These are phyloP conservation scores for Ennomos erosarius DNA, from an alignment of 2,888 invertebrate genomes.

Conservation along the genomic window DNA sequence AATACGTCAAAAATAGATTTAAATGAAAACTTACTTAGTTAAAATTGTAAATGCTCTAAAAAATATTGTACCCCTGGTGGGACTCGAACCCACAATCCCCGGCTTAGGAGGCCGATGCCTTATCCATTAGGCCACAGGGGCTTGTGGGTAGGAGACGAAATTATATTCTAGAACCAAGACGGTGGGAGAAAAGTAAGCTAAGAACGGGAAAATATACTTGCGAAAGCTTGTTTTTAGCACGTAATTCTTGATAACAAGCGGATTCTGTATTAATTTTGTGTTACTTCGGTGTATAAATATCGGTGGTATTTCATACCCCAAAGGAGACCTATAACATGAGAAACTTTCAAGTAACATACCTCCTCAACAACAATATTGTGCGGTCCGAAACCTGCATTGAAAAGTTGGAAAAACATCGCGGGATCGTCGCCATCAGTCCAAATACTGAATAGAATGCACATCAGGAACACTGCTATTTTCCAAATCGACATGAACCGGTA, in stretches of 20 bases:
- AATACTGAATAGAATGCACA: conserved; percentile 89
- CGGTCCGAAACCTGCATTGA: conserved; percentile 90
- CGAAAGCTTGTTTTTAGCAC: too few relatives aligned
- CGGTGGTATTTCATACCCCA: too few relatives aligned
- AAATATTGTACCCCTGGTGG: conserved; percentile 87
- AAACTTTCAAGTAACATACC: conserved; percentile 46
- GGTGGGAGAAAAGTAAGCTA: too few relatives aligned
- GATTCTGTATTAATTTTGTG: too few relatives aligned
- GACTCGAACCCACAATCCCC: conserved; percentile 92
- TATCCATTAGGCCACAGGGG: conserved; percentile 92
- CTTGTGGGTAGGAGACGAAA: conserved; percentile 41
- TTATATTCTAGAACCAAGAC: background rate
- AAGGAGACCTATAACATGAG: too few relatives aligned
- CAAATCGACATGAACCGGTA: conserved; percentile 96
- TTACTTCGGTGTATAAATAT: too few relatives aligned
- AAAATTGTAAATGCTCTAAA: background rate
- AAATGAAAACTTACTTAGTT: background rate
- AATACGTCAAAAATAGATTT: background rate
- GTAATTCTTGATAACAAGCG: too few relatives aligned
- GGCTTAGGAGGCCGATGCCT: conserved; percentile 92
- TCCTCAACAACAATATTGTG: conserved; percentile 93
- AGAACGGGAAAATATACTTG: too few relatives aligned
- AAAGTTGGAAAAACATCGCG: conserved; percentile 90
- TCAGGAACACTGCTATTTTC: conserved; percentile 94
- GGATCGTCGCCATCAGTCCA: conserved; percentile 91